These are phyloP conservation scores for Ophion costatus DNA, from an alignment of 2,888 invertebrate genomes.

Conservation along the genomic window DNA sequence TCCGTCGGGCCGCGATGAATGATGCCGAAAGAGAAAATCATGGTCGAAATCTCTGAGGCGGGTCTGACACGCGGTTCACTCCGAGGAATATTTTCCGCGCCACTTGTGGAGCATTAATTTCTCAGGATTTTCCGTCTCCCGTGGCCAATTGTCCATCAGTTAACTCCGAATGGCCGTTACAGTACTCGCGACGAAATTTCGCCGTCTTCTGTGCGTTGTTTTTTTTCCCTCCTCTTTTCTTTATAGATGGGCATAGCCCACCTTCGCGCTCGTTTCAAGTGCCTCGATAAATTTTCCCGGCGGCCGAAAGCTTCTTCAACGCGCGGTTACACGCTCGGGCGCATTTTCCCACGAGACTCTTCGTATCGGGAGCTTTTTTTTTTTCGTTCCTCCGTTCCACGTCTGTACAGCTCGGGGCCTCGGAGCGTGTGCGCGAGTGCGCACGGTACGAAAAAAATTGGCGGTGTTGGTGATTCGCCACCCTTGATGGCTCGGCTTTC, in stretches of 20 bases:
- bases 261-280: conserved; percentile 11
- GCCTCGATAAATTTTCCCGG: conserved; percentile 59
- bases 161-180: conserved; percentile 30
- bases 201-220: neutral
- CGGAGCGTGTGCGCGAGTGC: neutral
- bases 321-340: conserved; percentile 16
- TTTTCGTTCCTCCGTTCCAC: neutral
- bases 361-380: conserved; percentile 30
- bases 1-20: neutral
- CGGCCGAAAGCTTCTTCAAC: conserved; percentile 52
- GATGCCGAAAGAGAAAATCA: conserved; percentile 14
- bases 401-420: neutral
- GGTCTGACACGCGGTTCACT: neutral
- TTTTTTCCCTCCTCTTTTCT: neutral
- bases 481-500: conserved; percentile 45
- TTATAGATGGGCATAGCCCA: neutral
- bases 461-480: conserved; percentile 38
- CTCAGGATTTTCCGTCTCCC: conserved; percentile 41
- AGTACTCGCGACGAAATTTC: conserved; percentile 41
- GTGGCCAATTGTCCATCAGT: conserved; percentile 56
- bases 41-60: neutral
- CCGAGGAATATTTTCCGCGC: neutral
- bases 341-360: conserved; percentile 48
- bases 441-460: conserved; percentile 13
- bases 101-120: conserved; percentile 53